Evolutionary conservation across 2,888 invertebrate genomes (phyloP).

Genomic region (Sarcophaga subvicina): DNA sequence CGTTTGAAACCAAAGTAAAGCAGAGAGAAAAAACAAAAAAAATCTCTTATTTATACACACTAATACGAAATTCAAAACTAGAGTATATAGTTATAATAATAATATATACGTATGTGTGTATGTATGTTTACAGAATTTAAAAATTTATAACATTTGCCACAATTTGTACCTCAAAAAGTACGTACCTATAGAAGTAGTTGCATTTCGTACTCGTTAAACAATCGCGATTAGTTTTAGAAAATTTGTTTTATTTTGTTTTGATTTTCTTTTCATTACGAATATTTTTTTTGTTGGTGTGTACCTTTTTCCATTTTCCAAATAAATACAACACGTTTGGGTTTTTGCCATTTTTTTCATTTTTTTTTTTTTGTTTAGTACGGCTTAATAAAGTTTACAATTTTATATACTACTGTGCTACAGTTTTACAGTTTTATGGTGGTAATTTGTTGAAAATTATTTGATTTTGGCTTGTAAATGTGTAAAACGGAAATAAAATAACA

Average conservation of each 20-base stretch:
- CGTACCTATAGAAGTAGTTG: neutral
- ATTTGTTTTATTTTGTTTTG: neutral
- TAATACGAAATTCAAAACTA: too few relatives aligned
- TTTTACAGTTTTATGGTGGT: slow-evolving; percentile 45
- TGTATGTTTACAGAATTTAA: neutral
- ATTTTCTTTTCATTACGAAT: neutral
- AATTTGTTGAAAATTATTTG: slow-evolving; percentile 58
- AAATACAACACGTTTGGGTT: neutral
- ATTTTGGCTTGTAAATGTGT: slow-evolving; percentile 49
- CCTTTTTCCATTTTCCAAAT: neutral
- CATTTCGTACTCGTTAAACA: neutral
- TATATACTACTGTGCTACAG: neutral
- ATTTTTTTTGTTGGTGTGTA: neutral
- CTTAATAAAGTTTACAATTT: neutral
- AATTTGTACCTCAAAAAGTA: neutral
- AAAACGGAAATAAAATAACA: slow-evolving; percentile 3
- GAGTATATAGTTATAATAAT: too few relatives aligned
- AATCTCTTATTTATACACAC: too few relatives aligned
- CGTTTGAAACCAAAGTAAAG: too few relatives aligned
- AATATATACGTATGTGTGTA: neutral
- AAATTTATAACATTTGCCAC: slow-evolving; percentile 31
- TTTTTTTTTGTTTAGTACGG: neutral
- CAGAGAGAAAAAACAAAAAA: too few relatives aligned
- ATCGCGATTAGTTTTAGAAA: neutral
- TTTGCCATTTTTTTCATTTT: neutral